Evolutionary conservation across 1,140 invertebrate genomes (phyloP).

Genomic region (Amphibalanus amphitrite): DNA sequence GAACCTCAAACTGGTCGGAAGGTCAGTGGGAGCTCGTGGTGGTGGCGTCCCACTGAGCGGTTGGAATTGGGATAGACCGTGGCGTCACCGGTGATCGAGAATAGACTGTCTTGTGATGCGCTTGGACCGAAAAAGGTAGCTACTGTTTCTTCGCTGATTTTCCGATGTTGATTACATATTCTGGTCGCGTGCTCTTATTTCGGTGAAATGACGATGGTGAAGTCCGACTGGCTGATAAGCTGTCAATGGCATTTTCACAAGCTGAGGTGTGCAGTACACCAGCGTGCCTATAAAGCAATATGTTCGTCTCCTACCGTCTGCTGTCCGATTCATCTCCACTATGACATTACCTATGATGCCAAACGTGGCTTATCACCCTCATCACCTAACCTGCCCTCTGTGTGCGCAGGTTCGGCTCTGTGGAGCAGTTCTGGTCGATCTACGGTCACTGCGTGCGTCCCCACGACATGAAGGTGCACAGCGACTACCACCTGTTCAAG

Average conservation of each 20-base stretch:
- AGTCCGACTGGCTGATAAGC: too few relatives aligned
- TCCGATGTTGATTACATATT: too few relatives aligned
- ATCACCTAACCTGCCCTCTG: conserved; percentile 8
- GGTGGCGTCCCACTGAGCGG: too few relatives aligned
- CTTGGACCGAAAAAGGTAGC: too few relatives aligned
- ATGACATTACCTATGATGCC: background rate
- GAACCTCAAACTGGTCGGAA: conserved; percentile 60
- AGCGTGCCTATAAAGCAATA: too few relatives aligned
- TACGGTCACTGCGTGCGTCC: conserved; percentile 83
- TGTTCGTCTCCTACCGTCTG: background rate
- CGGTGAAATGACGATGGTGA: too few relatives aligned
- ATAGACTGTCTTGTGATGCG: background rate
- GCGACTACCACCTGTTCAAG: conserved; percentile 96
- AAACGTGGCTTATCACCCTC: background rate
- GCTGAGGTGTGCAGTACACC: too few relatives aligned
- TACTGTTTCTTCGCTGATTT: too few relatives aligned
- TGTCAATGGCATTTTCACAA: too few relatives aligned
- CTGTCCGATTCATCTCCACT: background rate
- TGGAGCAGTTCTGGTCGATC: conserved; percentile 93
- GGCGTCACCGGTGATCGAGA: background rate
- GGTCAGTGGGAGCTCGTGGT: too few relatives aligned
- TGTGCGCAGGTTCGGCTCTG: conserved; percentile 44
- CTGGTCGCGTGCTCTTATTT: too few relatives aligned
- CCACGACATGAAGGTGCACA: conserved; percentile 68
- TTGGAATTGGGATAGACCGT: too few relatives aligned